Evolutionary conservation across 2,797 vertebrate genomes (phyloP), one percentile per base, ranked within the genome.

Genomic region (Sardinella longiceps): DNA sequence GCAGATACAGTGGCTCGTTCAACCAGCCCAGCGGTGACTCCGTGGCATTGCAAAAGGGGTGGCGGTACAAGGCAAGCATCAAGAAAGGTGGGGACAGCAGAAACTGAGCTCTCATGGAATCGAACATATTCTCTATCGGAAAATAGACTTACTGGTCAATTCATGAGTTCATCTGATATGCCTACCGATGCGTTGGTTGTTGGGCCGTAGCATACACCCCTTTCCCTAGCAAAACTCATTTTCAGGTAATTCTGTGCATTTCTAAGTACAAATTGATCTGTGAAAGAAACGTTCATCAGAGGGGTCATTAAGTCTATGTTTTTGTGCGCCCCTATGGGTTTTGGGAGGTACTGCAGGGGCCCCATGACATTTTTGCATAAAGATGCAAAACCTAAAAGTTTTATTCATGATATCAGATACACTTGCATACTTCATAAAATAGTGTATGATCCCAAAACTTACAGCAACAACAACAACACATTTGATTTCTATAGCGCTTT

Each of bases 31-130:
- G 70, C 20, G 70, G 70, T 43, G 20, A 77, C 33, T 77, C 70
- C 33, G 70, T 77, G 70, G 70, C 37, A 77, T 77, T 77, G 37
- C 70, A 77, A 43, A 77, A 43, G 70, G 63, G 63, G 63, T 20
- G 37, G 70, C n/a, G n/a, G n/a, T n/a, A n/a, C n/a, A n/a, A n/a
- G 23, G 43, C 70, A 43, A 39, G 66, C 66, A 77, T 77, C 70
- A 77, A 77, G 70, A 77, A 70, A 70, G 63, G 63, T 77, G 70
- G 33, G 33, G 37, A 77, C 33, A 77, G 20, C 28, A 74, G 39
- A 74, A 70, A 37, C 30, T 14, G 33, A 43, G 37, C 20, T 23
- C 18, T 77, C 37, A 77, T 9, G 5, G 15, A 77, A 39, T 33
- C 37, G 18, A 77, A 43, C 6, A 33, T 50, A 43, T 50, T 50